These are phyloP conservation scores for Stictocephala bisonia DNA, from an alignment of 2,888 invertebrate species.

Conservation along the genomic window DNA sequence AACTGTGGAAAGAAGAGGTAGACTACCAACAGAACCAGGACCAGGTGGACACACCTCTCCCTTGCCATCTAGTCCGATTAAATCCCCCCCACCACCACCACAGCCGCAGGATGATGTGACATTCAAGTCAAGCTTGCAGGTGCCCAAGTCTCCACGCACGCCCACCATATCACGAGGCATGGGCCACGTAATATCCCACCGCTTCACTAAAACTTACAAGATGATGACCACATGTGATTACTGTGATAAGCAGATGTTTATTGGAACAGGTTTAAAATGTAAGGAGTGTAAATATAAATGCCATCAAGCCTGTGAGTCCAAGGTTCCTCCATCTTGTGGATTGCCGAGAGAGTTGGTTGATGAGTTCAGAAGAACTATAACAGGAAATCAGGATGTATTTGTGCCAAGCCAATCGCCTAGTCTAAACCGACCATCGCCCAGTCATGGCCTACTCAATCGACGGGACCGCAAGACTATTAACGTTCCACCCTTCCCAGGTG, in stretches of 20 bases:
- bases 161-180: slow-evolving; percentile 80
- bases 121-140: slow-evolving; percentile 53
- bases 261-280: slow-evolving; percentile 86
- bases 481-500: slow-evolving; percentile 70
- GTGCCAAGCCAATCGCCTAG: slow-evolving; percentile 65
- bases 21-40: slow-evolving; percentile 72
- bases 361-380: slow-evolving; percentile 85
- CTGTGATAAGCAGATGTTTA: slow-evolving; percentile 89
- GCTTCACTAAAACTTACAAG: slow-evolving; percentile 89
- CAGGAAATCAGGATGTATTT: too few relatives aligned
- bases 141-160: slow-evolving; percentile 72
- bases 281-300: slow-evolving; percentile 95
- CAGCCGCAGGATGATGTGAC: slow-evolving; percentile 24
- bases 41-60: slow-evolving; percentile 69
- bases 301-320: slow-evolving; percentile 88
- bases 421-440: slow-evolving; percentile 65
- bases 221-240: slow-evolving; percentile 90
- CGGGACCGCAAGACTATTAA: slow-evolving; percentile 69
- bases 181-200: slow-evolving; percentile 91
- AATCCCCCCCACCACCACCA: slow-evolving; percentile 69
- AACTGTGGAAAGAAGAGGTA: slow-evolving; percentile 64
- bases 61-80: slow-evolving; percentile 69
- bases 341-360: slow-evolving; percentile 87
- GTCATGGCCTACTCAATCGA: slow-evolving; percentile 61
- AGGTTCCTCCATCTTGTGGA: slow-evolving; percentile 93